These are phyloP conservation scores for Chiloscyllium plagiosum DNA, from an alignment of 2,113 vertebrate genomes.

Conservation along the genomic window DNA sequence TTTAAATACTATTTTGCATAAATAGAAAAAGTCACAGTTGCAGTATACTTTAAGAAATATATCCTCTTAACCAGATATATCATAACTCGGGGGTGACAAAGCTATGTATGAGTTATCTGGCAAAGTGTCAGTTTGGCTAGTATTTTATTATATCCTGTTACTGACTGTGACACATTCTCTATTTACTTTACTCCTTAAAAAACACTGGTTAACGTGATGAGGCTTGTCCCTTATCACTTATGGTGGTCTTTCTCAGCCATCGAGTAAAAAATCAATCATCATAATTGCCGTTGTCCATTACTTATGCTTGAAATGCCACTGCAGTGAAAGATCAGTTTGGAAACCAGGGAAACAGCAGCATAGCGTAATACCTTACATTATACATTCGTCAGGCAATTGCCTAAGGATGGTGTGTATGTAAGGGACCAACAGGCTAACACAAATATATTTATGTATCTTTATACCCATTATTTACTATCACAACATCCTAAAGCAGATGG, in stretches of 20 bases:
- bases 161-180: constrained; percentile 2
- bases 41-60: neutral
- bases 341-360: neutral
- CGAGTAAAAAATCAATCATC: neutral
- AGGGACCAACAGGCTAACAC: neutral
- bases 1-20: no score
- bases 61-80: neutral
- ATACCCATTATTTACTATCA: neutral
- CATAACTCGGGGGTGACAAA: no score
- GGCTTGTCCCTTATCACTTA: neutral
- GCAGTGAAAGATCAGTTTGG: neutral
- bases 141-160: neutral
- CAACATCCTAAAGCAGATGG: neutral
- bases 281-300: neutral
- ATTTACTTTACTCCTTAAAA: neutral
- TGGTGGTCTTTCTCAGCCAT: neutral
- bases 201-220: neutral
- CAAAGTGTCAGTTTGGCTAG: neutral
- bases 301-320: constrained; percentile 6
- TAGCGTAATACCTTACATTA: neutral
- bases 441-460: neutral
- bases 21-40: neutral
- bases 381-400: neutral
- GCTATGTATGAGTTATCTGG: neutral
- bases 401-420: neutral